These are phyloP conservation scores for Drosophila antonietae DNA, from an alignment of 2,888 invertebrate species.

Conservation along the genomic window DNA sequence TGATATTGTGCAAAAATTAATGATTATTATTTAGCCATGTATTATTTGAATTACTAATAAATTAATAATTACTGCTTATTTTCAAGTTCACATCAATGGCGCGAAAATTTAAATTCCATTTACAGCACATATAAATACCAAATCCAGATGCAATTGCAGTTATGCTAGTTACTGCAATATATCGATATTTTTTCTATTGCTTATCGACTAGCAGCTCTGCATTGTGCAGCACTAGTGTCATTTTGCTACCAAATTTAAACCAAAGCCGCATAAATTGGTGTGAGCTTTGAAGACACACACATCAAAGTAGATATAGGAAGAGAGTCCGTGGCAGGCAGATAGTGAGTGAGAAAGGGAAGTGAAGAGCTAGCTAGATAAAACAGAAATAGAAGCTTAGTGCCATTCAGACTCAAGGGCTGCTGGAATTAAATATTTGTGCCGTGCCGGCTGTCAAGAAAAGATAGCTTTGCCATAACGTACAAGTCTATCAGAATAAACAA, in stretches of 20 bases:
- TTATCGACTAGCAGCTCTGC: no score
- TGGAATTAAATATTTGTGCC: not conserved
- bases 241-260: not conserved
- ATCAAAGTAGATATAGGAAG: not conserved
- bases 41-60: no score
- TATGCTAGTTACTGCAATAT: not conserved
- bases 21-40: no score
- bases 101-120: not conserved
- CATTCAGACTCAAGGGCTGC: slow-evolving; percentile 5
- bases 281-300: not conserved
- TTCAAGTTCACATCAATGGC: no score
- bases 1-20: no score
- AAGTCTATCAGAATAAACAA: slow-evolving; percentile 8
- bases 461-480: slow-evolving; percentile 12
- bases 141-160: not conserved
- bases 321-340: no score
- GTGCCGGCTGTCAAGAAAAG: slow-evolving; percentile 3
- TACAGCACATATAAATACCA: not conserved
- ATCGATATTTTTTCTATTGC: not conserved
- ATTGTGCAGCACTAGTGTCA: not conserved
- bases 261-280: not conserved
- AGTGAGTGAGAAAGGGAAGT: not conserved
- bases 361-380: not conserved
- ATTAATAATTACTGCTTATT: no score
- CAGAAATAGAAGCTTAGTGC: not conserved